A percentile compares a stretch with the other conserved stretches of the same genome.
Conservation (phyloP, 2,888 invertebrate genomes). For the Rapana venosa region DNA sequence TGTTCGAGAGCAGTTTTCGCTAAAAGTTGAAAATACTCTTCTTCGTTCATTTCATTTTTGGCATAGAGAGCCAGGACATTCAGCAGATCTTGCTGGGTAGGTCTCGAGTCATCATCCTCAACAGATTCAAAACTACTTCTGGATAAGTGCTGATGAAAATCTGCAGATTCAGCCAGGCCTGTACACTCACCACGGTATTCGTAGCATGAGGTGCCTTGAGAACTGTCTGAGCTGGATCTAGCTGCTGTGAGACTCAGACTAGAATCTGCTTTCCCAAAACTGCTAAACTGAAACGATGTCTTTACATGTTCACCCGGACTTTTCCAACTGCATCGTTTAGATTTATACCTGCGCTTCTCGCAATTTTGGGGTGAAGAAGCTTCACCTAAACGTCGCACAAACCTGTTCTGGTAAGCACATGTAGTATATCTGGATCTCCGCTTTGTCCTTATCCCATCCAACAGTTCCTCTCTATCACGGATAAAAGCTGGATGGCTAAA, state of each 20-base stretch:
- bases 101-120: not conserved
- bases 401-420: constrained; percentile 38
- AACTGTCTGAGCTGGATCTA: not conserved
- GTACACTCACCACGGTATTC: not conserved
- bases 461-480: constrained; percentile 56
- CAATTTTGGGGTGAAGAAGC: constrained; percentile 9
- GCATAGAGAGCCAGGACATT: constrained; percentile 55
- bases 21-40: constrained; percentile 55
- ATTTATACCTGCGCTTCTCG: constrained; percentile 1
- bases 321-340: not conserved
- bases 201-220: not conserved
- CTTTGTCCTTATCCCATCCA: constrained; percentile 54
- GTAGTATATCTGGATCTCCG: constrained; percentile 42
- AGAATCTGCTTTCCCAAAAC: not conserved
- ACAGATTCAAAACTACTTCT: not conserved
- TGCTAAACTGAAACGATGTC: not conserved
- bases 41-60: constrained; percentile 64
- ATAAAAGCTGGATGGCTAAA: constrained; percentile 69
- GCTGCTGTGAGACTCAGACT: not conserved
- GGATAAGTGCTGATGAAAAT: not conserved
- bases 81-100: constrained; percentile 39
- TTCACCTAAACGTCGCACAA: constrained; percentile 10
- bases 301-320: not conserved
- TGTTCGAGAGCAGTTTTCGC: not conserved
- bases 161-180: not conserved